A percentile compares a stretch with the other conserved stretches of the same genome.
Conservation (phyloP, 2,888 invertebrate genomes). For the Exephanes ischioxanthus region DNA sequence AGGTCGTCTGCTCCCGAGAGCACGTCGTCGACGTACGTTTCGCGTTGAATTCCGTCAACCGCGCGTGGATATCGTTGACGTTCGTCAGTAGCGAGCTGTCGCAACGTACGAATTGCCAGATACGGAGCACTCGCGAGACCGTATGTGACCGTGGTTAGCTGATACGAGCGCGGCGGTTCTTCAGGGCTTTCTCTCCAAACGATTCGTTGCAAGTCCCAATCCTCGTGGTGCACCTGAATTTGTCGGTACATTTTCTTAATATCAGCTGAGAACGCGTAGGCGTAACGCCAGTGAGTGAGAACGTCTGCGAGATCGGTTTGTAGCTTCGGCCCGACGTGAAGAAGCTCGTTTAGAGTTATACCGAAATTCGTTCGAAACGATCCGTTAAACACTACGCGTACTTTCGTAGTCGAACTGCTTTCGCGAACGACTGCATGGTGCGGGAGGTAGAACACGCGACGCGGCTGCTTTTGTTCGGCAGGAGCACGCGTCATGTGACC, state of each 20-base stretch:
- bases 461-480: background rate
- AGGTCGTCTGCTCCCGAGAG: constrained; percentile 54
- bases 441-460: constrained; percentile 34
- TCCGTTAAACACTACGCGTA: constrained; percentile 34
- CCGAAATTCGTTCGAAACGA: constrained; percentile 34
- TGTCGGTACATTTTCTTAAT: constrained; percentile 62
- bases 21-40: constrained; percentile 58
- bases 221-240: constrained; percentile 42
- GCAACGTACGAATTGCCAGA: constrained; percentile 38
- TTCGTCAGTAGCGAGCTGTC: constrained; percentile 42
- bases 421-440: constrained; percentile 49
- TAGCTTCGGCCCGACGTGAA: constrained; percentile 13
- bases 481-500: constrained; percentile 49
- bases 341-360: constrained; percentile 27
- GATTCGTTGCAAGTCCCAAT: constrained; percentile 54
- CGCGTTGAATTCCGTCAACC: constrained; percentile 9
- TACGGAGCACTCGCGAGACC: background rate
- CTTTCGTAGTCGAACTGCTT: constrained; percentile 20
- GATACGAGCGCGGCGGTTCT: constrained; percentile 19
- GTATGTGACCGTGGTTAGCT: constrained; percentile 51
- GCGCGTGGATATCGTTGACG: constrained; percentile 34
- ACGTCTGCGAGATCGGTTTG: constrained; percentile 38
- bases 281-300: constrained; percentile 42
- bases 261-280: constrained; percentile 45
- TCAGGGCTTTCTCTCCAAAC: constrained; percentile 33